Evolutionary conservation across 2,797 vertebrate genomes (phyloP).

Genomic region (Xiphophorus birchmanni): DNA sequence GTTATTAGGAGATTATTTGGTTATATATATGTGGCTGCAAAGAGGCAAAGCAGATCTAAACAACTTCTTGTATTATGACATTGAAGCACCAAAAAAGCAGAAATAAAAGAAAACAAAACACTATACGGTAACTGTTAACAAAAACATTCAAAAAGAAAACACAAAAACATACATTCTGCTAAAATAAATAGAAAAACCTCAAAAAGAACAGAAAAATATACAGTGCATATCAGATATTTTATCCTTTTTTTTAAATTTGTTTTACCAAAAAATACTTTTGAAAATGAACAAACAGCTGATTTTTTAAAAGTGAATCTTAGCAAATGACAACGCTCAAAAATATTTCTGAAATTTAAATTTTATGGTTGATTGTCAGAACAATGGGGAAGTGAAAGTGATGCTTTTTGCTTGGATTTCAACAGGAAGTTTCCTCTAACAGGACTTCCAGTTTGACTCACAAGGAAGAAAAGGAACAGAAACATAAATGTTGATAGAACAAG

Average conservation of each 20-base stretch:
- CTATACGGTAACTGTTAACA: not conserved
- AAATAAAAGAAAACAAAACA: not conserved
- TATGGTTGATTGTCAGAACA: not conserved
- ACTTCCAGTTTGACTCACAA: not conserved
- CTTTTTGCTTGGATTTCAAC: not conserved
- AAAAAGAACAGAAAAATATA: too few relatives aligned
- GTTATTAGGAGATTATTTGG: not conserved
- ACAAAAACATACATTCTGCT: not conserved
- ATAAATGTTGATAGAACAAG: accelerated
- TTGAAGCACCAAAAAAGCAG: not conserved
- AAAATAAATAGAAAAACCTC: not conserved
- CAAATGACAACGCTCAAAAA: not conserved
- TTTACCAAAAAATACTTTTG: not conserved
- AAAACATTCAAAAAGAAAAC: not conserved
- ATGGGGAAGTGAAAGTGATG: not conserved
- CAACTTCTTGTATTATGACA: not conserved
- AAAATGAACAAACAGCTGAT: not conserved
- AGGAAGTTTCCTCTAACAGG: not conserved
- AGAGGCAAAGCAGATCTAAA: not conserved
- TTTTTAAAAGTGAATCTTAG: not conserved
- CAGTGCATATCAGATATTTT: too few relatives aligned
- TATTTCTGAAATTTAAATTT: not conserved
- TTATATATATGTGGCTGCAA: too few relatives aligned
- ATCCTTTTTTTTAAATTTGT: too few relatives aligned
- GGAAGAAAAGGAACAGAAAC: not conserved